Base-by-base conservation (phyloP, 2,113 vertebrate species). In the Mixornis gularis region DNA sequence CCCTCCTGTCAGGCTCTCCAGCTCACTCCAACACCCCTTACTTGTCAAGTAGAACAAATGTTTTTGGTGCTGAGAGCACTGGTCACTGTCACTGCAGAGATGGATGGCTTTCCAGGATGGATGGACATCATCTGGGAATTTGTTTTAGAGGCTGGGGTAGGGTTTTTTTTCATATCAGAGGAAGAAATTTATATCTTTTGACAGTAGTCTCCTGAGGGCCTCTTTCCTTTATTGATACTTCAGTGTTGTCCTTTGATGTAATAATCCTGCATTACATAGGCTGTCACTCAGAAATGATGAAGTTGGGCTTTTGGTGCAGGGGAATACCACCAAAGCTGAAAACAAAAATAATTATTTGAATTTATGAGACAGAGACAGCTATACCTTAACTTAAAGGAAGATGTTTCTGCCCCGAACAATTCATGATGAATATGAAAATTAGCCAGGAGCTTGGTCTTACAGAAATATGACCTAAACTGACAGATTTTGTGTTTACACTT, bases 151-250 rank as follows among this genome's bases (percentile, higher is more conserved):
- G 17, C 9, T 81, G 30, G 5, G 29, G 4, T 2, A 41, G 41
- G n/a, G n/a, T 9, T 13, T 64, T 90, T 76, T 82, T 72, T 59
- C 41, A 12, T 76, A 77, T 79, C 46, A 43, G 49, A 85, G 53
- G 69, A 88, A 96, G 81, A 59, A 76, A 89, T 92, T 87, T 81
- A 64, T 95, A 79, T 92, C 65, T 92, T 84, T 65, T 93, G 86
- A 93, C 93, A 95, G 65, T 40, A 62, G 52, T 88, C 72, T 94
- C 85, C 21, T 73, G 56, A 68, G 93, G 76, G 56, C 58, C 68
- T 83, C 88, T 90, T 89, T 73, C 48, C 44, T 89, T 85, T 95
- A 95, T 82, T 86, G 85, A 91, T 92, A 92, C 52, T 68, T 88
- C 55, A 90, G 19, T 20, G 52, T 73, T 66, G 51, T 88, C 43